phyloP scores from a whole-genome alignment of 2,113 vertebrate species.

The Centropristis striata region DNA sequence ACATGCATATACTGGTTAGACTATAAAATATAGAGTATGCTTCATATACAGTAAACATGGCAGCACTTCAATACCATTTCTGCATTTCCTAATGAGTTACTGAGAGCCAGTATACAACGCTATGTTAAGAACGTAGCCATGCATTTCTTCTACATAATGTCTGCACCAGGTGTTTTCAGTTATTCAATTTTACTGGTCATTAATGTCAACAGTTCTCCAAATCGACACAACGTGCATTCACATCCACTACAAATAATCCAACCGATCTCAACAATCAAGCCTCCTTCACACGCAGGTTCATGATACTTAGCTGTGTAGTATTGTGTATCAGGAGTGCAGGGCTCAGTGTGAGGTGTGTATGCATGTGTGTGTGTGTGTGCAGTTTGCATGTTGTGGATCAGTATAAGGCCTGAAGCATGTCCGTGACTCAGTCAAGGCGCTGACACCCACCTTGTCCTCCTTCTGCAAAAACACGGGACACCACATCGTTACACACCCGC shows the following conservation, averaged over 20 bases:
- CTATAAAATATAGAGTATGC: constrained; percentile 36
- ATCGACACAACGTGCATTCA: constrained; percentile 47
- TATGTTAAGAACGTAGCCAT: constrained; percentile 39
- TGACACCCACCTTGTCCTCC: constrained; percentile 88
- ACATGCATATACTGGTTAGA: constrained; percentile 64
- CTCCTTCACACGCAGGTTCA: constrained; percentile 52
- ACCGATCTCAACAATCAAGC: constrained; percentile 38
- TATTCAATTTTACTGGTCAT: constrained; percentile 18
- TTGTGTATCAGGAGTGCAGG: constrained; percentile 24
- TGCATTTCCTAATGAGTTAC: constrained; percentile 8
- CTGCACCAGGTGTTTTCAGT: constrained; percentile 8
- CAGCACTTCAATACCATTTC: constrained; percentile 5
- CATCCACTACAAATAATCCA: constrained; percentile 37
- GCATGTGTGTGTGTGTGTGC: constrained; percentile 29
- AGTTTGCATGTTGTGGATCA: constrained; percentile 55
- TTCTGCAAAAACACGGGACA: constrained; percentile 88
- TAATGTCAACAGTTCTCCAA: constrained; percentile 27
- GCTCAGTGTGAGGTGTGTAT: constrained; percentile 32
- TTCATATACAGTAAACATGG: constrained; percentile 20
- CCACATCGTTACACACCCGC: constrained; percentile 78
- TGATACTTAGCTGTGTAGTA: constrained; percentile 80
- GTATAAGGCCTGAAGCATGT: constrained; percentile 79
- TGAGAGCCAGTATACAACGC: constrained; percentile 34
- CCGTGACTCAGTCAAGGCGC: constrained; percentile 81
- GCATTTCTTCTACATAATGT: constrained; percentile 42